These are phyloP conservation scores for Erythrolamprus reginae DNA, from an alignment of 2,113 vertebrate genomes.

Conservation along the genomic window DNA sequence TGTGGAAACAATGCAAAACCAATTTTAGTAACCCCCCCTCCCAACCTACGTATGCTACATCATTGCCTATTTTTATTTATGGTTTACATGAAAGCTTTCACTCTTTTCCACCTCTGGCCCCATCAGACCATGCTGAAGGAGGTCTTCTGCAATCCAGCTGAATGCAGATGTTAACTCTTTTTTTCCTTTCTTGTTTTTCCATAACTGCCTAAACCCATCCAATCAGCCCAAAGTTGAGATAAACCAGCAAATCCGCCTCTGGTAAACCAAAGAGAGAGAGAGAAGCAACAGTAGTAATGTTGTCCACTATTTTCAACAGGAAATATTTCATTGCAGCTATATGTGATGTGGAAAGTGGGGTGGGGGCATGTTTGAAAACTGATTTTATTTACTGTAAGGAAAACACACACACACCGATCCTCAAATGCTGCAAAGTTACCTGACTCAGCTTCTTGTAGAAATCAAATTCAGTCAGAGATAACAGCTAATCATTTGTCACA, in stretches of 20 bases:
- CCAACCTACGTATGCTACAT: conserved; percentile 36
- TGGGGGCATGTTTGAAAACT: conserved; percentile 39
- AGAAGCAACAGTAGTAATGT: conserved; percentile 57
- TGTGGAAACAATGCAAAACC: conserved; percentile 57
- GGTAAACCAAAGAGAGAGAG: conserved; percentile 72
- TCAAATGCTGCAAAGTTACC: conserved; percentile 82
- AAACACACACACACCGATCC: conserved; percentile 26
- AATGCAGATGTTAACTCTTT: conserved; percentile 26
- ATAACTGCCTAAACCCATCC: conserved; percentile 6
- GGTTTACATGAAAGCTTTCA: conserved; percentile 48
- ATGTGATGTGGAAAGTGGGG: conserved; percentile 62
- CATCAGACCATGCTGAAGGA: background rate
- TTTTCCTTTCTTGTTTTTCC: conserved; percentile 5
- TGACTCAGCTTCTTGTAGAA: conserved; percentile 93
- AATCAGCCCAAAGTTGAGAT: conserved; percentile 7
- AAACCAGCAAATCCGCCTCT: conserved; percentile 63
- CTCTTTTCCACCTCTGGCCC: background rate
- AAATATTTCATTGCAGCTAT: conserved; percentile 81
- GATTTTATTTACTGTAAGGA: conserved; percentile 85
- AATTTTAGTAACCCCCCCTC: conserved; percentile 49
- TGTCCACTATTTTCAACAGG: conserved; percentile 62
- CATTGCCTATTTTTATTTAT: conserved; percentile 45
- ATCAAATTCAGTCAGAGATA: conserved; percentile 95
- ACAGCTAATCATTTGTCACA: conserved; percentile 98
- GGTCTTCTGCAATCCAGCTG: conserved; percentile 2